Conservation (phyloP, 2,797 vertebrate species). For the Tenualosa ilisha region DNA sequence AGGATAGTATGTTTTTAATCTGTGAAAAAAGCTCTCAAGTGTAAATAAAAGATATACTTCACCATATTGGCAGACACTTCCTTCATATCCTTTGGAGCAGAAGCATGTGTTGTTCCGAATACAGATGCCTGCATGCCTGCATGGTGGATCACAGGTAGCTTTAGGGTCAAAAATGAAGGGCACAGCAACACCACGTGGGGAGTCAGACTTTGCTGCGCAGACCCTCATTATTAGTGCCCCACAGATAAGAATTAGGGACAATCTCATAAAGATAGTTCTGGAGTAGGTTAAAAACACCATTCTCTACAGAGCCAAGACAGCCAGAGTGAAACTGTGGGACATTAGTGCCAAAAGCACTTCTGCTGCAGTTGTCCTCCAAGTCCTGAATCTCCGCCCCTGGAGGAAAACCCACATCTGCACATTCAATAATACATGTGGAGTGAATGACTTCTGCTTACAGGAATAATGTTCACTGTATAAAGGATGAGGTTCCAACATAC, state of each 20-base stretch:
- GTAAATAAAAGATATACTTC: constrained; percentile 53
- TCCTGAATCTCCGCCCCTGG: neutral
- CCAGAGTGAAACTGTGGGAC: neutral
- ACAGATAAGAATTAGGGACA: constrained; percentile 46
- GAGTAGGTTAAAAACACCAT: constrained; percentile 46
- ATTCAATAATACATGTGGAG: neutral
- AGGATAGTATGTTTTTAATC: neutral
- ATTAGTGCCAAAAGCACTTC: neutral
- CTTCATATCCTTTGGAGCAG: constrained; percentile 83
- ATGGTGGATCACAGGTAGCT: constrained; percentile 77
- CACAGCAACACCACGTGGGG: constrained; percentile 71
- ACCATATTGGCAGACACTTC: constrained; percentile 83
- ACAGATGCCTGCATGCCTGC: constrained; percentile 81
- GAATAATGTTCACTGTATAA: neutral
- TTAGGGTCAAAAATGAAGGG: constrained; percentile 75
- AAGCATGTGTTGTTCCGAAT: constrained; percentile 83
- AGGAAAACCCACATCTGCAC: neutral
- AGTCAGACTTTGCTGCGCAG: constrained; percentile 66
- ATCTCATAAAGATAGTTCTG: constrained; percentile 32
- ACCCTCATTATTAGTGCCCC: constrained; percentile 42
- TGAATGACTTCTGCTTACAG: neutral
- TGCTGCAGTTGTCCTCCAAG: neutral
- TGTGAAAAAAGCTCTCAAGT: neutral
- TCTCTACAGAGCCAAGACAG: constrained; percentile 28
- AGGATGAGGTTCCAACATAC: neutral